Percentiles rank a stretch among this genome's conserved stretches.
phyloP scores from a whole-genome alignment of 2,888 invertebrate species.

The Esperia sulphurella region DNA sequence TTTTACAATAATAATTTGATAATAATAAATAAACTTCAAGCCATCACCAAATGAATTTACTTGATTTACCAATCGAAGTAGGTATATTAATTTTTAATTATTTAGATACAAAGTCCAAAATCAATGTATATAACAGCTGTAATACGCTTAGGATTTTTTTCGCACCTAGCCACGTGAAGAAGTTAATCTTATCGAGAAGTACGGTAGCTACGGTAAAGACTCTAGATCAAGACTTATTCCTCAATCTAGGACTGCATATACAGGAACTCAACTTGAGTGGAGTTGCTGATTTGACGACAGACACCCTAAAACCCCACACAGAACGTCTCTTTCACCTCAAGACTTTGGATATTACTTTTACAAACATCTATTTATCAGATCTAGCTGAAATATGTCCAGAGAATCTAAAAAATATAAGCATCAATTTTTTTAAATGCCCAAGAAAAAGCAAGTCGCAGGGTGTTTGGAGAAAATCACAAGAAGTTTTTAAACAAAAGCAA shows the following conservation, averaged over 20 bases:
- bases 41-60: slow-evolving; percentile 4
- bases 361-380: slow-evolving; percentile 33
- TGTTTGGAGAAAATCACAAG: slow-evolving; percentile 19
- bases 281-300: slow-evolving; percentile 27
- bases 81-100: slow-evolving; percentile 24
- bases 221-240: slow-evolving; percentile 25
- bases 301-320: slow-evolving; percentile 22
- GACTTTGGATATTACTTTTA: slow-evolving; percentile 36
- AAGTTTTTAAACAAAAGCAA: slow-evolving; percentile 26
- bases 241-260: slow-evolving; percentile 24
- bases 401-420: slow-evolving; percentile 28
- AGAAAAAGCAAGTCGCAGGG: slow-evolving; percentile 20
- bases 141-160: slow-evolving; percentile 26
- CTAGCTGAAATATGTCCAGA: slow-evolving; percentile 29
- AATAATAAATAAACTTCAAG: no score
- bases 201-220: slow-evolving; percentile 25
- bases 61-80: slow-evolving; percentile 16
- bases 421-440: slow-evolving; percentile 35
- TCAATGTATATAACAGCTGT: slow-evolving; percentile 22
- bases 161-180: slow-evolving; percentile 27
- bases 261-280: slow-evolving; percentile 33
- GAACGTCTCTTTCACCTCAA: slow-evolving; percentile 24
- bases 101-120: slow-evolving; percentile 23
- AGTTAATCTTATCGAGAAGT: slow-evolving; percentile 28
- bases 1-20: no score